These are phyloP conservation scores for Omphaloscelis lunosa DNA, from an alignment of 2,888 invertebrate genomes.

Conservation along the genomic window DNA sequence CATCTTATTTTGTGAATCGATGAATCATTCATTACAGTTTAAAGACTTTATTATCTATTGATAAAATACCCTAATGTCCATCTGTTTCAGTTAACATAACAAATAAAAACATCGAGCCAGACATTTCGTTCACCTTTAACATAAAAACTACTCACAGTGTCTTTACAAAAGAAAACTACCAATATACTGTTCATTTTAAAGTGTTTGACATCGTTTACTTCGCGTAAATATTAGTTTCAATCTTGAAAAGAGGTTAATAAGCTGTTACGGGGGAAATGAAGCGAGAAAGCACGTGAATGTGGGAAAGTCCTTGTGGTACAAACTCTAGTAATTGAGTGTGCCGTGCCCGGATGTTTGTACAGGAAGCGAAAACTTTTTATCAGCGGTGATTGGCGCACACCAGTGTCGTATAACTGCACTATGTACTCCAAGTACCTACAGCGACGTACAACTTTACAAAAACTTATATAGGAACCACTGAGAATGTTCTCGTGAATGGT, in stretches of 20 bases:
- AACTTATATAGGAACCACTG: slow-evolving; percentile 69
- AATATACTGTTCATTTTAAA: slow-evolving; percentile 54
- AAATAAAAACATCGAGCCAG: slow-evolving; percentile 12
- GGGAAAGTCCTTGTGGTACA: slow-evolving; percentile 81
- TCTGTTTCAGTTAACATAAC: neutral
- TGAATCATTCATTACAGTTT: neutral
- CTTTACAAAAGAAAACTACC: slow-evolving; percentile 16
- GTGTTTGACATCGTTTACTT: slow-evolving; percentile 70
- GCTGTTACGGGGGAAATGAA: slow-evolving; percentile 72
- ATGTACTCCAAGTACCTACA: slow-evolving; percentile 37
- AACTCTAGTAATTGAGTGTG: slow-evolving; percentile 87
- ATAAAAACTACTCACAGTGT: slow-evolving; percentile 20
- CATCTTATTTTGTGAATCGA: neutral
- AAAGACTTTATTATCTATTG: too few species aligned
- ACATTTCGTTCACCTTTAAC: neutral
- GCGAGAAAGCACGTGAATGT: slow-evolving; percentile 76
- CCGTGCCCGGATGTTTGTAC: slow-evolving; percentile 85
- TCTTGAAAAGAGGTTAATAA: slow-evolving; percentile 77
- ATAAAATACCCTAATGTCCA: neutral
- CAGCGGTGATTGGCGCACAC: slow-evolving; percentile 82
- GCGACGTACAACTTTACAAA: slow-evolving; percentile 64
- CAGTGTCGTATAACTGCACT: slow-evolving; percentile 81
- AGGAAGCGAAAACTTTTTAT: slow-evolving; percentile 84
- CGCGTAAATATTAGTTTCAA: slow-evolving; percentile 73
- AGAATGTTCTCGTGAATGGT: slow-evolving; percentile 64